Percentiles rank a stretch among this genome's conserved stretches.
These are phyloP conservation scores for Lapara coniferarum DNA, from an alignment of 2,888 invertebrate species.

Conservation along the genomic window DNA sequence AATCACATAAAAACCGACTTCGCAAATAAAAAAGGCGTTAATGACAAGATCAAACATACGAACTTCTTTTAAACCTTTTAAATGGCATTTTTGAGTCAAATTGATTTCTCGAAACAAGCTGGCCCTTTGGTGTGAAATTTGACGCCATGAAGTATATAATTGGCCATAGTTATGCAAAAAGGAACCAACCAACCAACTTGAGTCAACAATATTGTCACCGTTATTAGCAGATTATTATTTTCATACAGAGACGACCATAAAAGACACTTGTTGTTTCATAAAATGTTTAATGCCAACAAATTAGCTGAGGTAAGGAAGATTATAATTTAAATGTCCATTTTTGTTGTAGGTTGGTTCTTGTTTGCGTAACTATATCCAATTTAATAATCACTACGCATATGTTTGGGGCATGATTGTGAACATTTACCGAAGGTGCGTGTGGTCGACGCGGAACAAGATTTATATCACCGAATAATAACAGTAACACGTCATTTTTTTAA, in stretches of 20 bases:
- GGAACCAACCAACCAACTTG: too few species aligned
- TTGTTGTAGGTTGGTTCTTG: too few species aligned
- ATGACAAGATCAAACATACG: background rate
- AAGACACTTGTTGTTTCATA: too few species aligned
- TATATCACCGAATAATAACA: conserved; percentile 41
- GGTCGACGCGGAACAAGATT: conserved; percentile 30
- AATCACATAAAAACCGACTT: background rate
- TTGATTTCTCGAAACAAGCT: conserved; percentile 8
- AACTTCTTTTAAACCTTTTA: background rate
- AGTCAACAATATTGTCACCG: too few species aligned
- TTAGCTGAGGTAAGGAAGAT: too few species aligned
- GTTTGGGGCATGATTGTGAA: conserved; percentile 20
- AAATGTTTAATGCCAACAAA: too few species aligned
- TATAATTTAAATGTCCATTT: too few species aligned
- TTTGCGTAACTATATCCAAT: background rate
- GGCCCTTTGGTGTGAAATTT: background rate
- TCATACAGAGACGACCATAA: too few species aligned
- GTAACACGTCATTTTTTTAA: conserved; percentile 42
- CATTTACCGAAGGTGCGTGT: conserved; percentile 19
- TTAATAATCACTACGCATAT: conserved; percentile 14
- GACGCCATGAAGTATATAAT: background rate
- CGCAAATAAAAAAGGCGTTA: conserved; percentile 4
- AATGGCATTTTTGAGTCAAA: conserved; percentile 2
- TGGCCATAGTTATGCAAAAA: too few species aligned
- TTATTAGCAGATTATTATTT: too few species aligned